Percentiles rank a stretch among this genome's conserved stretches.
These are phyloP conservation scores for Melopsittacus undulatus DNA, from an alignment of 2,797 vertebrate genomes.

Conservation along the genomic window DNA sequence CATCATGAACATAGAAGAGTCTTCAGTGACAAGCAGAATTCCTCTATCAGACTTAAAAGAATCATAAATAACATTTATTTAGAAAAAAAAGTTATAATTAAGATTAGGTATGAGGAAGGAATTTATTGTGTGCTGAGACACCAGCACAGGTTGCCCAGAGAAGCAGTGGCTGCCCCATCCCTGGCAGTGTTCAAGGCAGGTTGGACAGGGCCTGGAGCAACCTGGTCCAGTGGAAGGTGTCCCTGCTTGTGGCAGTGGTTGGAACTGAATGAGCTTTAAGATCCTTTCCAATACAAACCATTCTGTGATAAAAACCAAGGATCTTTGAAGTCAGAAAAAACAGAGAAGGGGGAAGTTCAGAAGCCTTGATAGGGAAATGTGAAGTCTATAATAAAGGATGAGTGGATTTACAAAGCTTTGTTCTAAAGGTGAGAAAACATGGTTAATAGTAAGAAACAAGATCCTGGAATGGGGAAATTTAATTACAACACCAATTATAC, in stretches of 20 bases:
- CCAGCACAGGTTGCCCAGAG: not conserved
- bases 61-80: not conserved
- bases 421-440: not conserved
- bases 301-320: not conserved
- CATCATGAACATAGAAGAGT: not conserved
- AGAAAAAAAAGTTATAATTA: not conserved
- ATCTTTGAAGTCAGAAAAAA: not conserved
- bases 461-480: not conserved
- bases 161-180: not conserved
- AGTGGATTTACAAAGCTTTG: not conserved
- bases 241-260: not conserved
- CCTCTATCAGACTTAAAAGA: not conserved
- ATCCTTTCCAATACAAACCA: not conserved
- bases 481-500: not conserved
- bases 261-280: not conserved
- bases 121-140: not conserved
- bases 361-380: not conserved
- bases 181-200: not conserved
- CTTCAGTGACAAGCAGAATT: not conserved
- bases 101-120: not conserved
- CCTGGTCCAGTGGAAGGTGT: not conserved
- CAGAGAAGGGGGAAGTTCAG: not conserved
- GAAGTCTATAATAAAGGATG: not conserved
- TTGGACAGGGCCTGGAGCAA: not conserved
- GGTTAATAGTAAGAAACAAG: not conserved